Base-by-base conservation (phyloP, 1,140 invertebrate genomes). In the Hypothenemus hampei region DNA sequence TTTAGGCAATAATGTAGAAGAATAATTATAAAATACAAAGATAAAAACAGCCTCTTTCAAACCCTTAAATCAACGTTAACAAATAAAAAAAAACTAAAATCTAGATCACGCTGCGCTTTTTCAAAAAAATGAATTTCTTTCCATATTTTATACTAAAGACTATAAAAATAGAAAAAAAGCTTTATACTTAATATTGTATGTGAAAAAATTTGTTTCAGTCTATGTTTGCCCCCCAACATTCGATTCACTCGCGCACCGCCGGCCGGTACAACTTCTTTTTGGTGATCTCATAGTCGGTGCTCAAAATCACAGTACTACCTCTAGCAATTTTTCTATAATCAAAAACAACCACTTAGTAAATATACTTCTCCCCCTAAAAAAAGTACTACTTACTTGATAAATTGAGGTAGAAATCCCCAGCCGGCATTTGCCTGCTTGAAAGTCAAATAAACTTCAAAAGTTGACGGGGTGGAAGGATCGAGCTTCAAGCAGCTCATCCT, bases 401-500 rank as follows among this genome's bases (percentile, higher is more conserved):
- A 89, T 69, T 89, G 85, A 66, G 87, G 87, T 72, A 91, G 76
- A 58, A 89, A 73, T 58, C 83, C 85, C 89, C 89, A 93, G 59
- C 85, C 84, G 48, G 82, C 85, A 35, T 81, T 78, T 63, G 87
- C 85, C 68, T 91, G 86, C 70, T 87, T 87, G 36, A 93, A 77
- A n/a, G 87, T 90, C 24, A 91, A 75, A 70, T 85, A 87, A 52
- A 91, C 75, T 73, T 91, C 88, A 67, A 92, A 91, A 16, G 89
- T 93, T n/a, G 88, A 86, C 31, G 91, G 83, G 11, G 86, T 87
- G 63, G 81, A 82, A 23, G 84, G 84, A 73, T 93, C 89, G 62
- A 87, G 84, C 68, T 88, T 87, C 69, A 93, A 79, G 81, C 58
- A 70, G 59, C 78, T 78, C 50, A 88, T 74, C 66, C 77, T 72